Base-by-base conservation (phyloP, 2,797 vertebrate species). In the Darevskia nairensis region DNA sequence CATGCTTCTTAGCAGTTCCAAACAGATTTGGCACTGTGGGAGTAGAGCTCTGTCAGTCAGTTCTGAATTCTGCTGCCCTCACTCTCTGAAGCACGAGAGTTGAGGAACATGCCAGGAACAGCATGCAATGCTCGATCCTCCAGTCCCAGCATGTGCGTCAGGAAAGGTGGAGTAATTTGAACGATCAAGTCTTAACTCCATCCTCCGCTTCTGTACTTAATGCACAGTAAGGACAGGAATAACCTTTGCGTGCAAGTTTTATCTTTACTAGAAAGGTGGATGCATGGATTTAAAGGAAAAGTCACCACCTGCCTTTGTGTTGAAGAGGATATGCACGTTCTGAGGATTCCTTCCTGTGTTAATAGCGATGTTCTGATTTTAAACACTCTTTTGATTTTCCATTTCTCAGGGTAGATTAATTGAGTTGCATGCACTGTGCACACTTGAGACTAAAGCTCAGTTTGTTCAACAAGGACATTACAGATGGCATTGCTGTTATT, bases 41-140 rank as follows among this genome's bases (percentile, higher is more conserved):
- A 84, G 68, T 77, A 13, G 23, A 82, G 69, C 85, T 69, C 61
- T 61, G 8, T 64, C 82, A 84, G 69, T 35, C 69, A 25, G 75
- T 61, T 85, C 69, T 85, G 17, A 71, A 32, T 59, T 91, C 46
- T 71, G 69, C 2, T 71, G 75, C 35, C 15, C 78, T 86, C 82
- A 68, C 4, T 44, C 25, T 72, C 32, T 46, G 69, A 50, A 84
- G 41, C 55, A 87, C n/a, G 81, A 77, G 84, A 87, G 32, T 39
- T 85, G 86, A 44, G 55, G 2, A 71, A 32, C 35, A 77, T 50
- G 44, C 6, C 44, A 68, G 88, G 77, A 91, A 72, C 44, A 86
- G 82, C 79, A 74, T 86, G 61, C 2, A 64, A 2, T 86, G 55
- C 46, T 78, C 83, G 50, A 89, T 90, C 66, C 72, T 91, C 88